Evolutionary conservation across 2,797 vertebrate species (phyloP).

Genomic region (Tinamus major): DNA sequence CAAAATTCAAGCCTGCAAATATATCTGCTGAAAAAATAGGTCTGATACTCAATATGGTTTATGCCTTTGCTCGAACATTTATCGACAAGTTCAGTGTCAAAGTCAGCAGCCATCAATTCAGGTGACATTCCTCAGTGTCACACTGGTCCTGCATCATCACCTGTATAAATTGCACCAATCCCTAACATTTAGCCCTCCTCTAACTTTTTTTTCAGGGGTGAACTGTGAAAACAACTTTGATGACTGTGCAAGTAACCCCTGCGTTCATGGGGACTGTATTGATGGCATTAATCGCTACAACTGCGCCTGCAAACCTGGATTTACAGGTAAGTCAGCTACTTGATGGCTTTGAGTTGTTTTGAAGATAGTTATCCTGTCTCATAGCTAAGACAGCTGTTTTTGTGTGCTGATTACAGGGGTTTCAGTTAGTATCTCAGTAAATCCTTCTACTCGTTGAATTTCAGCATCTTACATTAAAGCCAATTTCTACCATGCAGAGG

Average conservation of each 20-base stretch:
- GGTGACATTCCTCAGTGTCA: background rate
- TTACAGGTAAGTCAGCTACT: conserved; percentile 86
- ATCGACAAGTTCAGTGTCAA: background rate
- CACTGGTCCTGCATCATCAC: background rate
- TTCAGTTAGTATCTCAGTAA: background rate
- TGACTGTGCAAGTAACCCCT: conserved; percentile 92
- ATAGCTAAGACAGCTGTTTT: background rate
- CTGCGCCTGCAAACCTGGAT: conserved; percentile 90
- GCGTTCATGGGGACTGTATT: conserved; percentile 87
- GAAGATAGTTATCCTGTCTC: background rate
- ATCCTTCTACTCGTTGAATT: conserved; percentile 46
- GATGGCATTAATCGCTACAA: conserved; percentile 92
- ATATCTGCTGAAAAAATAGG: background rate
- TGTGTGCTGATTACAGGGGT: background rate
- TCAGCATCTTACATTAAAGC: conserved; percentile 17
- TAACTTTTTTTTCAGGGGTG: conserved; percentile 78
- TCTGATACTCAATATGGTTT: background rate
- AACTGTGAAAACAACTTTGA: conserved; percentile 95
- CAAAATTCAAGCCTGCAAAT: background rate
- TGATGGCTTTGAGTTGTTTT: background rate
- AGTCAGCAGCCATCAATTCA: background rate
- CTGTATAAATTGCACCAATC: background rate
- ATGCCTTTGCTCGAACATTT: background rate
- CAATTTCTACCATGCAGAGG: background rate
- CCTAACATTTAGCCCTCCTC: background rate